Percentiles rank a stretch among this genome's conserved stretches.
Evolutionary conservation across 2,113 vertebrate species (phyloP).

Genomic region (Pterocles orientalis): DNA sequence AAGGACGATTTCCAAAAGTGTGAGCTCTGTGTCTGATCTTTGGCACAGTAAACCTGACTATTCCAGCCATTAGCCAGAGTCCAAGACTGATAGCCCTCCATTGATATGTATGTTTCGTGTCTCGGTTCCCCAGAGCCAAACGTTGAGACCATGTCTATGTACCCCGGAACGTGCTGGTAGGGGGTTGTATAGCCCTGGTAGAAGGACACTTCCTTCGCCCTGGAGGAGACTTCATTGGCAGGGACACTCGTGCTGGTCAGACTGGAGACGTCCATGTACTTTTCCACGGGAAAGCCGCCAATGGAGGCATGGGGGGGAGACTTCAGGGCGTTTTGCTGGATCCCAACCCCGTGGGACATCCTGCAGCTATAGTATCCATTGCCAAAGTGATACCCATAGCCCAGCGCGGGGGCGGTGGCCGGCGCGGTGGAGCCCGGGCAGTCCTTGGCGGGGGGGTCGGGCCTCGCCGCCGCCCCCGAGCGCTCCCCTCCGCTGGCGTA

Average conservation of each 20-base stretch:
- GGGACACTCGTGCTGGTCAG: constrained; percentile 78
- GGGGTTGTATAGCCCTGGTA: constrained; percentile 84
- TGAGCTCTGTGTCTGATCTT: constrained; percentile 85
- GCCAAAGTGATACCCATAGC: constrained; percentile 86
- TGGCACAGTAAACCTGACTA: constrained; percentile 84
- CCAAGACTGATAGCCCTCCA: constrained; percentile 87
- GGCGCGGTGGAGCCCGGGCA: constrained; percentile 70
- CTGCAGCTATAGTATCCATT: constrained; percentile 88
- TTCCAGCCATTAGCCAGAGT: constrained; percentile 87
- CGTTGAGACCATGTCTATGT: constrained; percentile 86
- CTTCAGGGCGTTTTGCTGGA: constrained; percentile 82
- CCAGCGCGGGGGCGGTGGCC: constrained; percentile 73
- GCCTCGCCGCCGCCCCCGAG: constrained; percentile 69
- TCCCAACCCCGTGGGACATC: constrained; percentile 81
- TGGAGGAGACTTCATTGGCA: constrained; percentile 77
- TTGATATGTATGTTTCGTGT: constrained; percentile 82
- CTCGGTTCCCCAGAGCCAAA: constrained; percentile 81
- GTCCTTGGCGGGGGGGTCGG: constrained; percentile 73
- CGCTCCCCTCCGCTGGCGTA: constrained; percentile 77
- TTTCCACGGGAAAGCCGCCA: constrained; percentile 82
- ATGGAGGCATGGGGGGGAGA: constrained; percentile 80
- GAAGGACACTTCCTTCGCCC: constrained; percentile 83
- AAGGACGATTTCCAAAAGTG: constrained; percentile 88
- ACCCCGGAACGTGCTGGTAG: constrained; percentile 84
- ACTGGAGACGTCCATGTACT: constrained; percentile 85